Conservation (phyloP, 2,797 vertebrate species). For the Eupleurogrammus muticus region DNA sequence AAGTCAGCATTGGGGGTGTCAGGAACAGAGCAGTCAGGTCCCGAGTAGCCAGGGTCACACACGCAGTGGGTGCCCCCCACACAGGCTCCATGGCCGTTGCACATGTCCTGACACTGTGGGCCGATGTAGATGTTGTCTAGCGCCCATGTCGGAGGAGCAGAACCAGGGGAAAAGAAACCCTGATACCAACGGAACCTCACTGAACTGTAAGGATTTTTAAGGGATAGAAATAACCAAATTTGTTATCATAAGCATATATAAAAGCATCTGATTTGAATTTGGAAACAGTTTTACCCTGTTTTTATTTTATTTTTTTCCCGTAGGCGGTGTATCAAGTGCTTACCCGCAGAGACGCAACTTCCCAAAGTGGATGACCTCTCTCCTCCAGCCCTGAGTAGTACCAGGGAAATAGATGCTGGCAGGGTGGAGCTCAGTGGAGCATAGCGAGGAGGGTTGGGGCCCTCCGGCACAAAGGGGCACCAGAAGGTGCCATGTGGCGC, state of each 20-base stretch:
- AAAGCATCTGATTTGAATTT: neutral
- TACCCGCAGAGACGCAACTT: conserved; percentile 96
- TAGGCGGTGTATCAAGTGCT: conserved; percentile 51
- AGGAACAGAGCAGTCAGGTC: conserved; percentile 91
- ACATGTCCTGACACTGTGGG: conserved; percentile 98
- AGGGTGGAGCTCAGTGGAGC: conserved; percentile 96
- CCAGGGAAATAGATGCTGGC: conserved; percentile 95
- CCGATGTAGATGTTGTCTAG: conserved; percentile 96
- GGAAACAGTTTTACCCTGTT: neutral
- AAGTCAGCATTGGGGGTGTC: conserved; percentile 94
- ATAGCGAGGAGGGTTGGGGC: conserved; percentile 91
- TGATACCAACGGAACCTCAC: conserved; percentile 99
- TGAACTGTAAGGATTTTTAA: conserved; percentile 77
- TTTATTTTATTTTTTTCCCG: neutral
- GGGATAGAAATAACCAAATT: neutral
- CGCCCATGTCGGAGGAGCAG: conserved; percentile 95
- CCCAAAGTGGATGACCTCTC: conserved; percentile 94
- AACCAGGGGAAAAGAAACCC: conserved; percentile 91
- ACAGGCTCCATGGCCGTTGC: conserved; percentile 93
- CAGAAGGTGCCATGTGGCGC: conserved; percentile 97
- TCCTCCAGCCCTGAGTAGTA: conserved; percentile 94
- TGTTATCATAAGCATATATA: neutral
- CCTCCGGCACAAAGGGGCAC: conserved; percentile 95
- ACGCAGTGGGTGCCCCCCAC: conserved; percentile 91
- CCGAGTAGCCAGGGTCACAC: conserved; percentile 93